Percentiles rank a stretch among this genome's conserved stretches.
These are phyloP conservation scores for Cerastis rubricosa DNA, from an alignment of 2,888 invertebrate species.

Conservation along the genomic window DNA sequence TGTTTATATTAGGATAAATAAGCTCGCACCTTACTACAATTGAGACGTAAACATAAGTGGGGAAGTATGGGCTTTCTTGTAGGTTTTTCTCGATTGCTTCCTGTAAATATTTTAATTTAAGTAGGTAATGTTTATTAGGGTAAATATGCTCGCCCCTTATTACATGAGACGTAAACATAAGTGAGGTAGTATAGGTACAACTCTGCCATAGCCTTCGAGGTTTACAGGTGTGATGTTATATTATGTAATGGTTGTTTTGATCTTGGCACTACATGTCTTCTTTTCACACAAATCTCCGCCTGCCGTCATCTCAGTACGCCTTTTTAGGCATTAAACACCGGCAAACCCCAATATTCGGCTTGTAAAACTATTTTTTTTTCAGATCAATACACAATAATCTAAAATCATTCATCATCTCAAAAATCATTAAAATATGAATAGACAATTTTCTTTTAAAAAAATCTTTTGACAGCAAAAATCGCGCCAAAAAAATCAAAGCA, in stretches of 20 bases:
- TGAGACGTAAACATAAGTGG: background rate
- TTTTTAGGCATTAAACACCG: background rate
- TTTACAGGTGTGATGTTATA: background rate
- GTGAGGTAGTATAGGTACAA: background rate
- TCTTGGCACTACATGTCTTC: background rate
- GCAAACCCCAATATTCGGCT: background rate
- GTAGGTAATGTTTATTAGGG: background rate
- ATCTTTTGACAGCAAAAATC: constrained; percentile 23
- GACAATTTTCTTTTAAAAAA: background rate
- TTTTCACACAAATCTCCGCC: too few relatives aligned
- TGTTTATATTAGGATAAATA: background rate
- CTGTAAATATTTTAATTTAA: background rate
- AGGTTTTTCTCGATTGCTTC: background rate
- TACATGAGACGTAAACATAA: background rate
- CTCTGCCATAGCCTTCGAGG: background rate
- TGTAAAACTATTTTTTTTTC: background rate
- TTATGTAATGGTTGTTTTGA: background rate
- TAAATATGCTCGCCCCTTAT: background rate
- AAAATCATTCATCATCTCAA: background rate
- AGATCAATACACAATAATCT: background rate
- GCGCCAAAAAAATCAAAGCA: constrained; percentile 24
- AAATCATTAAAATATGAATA: background rate
- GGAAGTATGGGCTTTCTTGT: background rate
- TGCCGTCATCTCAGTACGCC: background rate
- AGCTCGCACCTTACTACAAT: background rate